Conservation (phyloP, 2,888 invertebrate genomes). For the Syritta pipiens region DNA sequence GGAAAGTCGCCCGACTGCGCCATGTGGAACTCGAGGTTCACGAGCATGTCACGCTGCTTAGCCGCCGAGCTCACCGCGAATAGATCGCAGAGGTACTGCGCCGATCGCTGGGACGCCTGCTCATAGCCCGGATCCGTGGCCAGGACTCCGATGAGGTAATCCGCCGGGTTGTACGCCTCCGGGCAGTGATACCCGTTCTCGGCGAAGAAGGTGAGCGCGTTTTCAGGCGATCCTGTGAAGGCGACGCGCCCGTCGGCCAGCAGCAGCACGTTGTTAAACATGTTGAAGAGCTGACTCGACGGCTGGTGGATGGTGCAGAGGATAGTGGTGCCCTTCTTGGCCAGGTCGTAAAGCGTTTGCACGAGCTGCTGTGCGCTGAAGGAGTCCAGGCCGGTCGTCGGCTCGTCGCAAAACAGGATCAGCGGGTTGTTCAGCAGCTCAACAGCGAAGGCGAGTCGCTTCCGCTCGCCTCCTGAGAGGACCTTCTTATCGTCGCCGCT, state of each 20-base stretch:
- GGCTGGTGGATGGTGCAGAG: constrained; percentile 97
- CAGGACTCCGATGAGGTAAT: constrained; percentile 91
- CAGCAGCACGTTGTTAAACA: constrained; percentile 89
- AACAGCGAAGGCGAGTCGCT: constrained; percentile 94
- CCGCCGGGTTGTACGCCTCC: constrained; percentile 92
- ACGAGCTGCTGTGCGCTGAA: constrained; percentile 94
- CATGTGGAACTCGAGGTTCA: constrained; percentile 87
- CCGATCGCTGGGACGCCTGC: constrained; percentile 84
- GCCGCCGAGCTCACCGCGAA: constrained; percentile 89
- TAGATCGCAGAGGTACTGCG: constrained; percentile 87
- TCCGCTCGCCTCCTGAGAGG: constrained; percentile 95
- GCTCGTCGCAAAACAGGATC: constrained; percentile 96
- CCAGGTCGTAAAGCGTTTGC: constrained; percentile 84
- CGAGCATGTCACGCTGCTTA: constrained; percentile 87
- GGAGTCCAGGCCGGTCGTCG: constrained; percentile 95
- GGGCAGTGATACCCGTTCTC: constrained; percentile 89
- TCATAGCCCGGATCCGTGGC: constrained; percentile 90
- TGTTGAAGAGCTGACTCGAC: constrained; percentile 90
- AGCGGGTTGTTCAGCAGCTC: constrained; percentile 94
- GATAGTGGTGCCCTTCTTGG: constrained; percentile 89
- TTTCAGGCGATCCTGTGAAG: constrained; percentile 86
- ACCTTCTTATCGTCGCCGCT: constrained; percentile 87
- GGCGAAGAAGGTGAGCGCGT: constrained; percentile 85
- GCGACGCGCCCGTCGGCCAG: constrained; percentile 93
- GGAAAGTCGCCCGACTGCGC: constrained; percentile 80